Conservation (phyloP, 2,113 vertebrate species). For the Rhombomys opimus region DNA sequence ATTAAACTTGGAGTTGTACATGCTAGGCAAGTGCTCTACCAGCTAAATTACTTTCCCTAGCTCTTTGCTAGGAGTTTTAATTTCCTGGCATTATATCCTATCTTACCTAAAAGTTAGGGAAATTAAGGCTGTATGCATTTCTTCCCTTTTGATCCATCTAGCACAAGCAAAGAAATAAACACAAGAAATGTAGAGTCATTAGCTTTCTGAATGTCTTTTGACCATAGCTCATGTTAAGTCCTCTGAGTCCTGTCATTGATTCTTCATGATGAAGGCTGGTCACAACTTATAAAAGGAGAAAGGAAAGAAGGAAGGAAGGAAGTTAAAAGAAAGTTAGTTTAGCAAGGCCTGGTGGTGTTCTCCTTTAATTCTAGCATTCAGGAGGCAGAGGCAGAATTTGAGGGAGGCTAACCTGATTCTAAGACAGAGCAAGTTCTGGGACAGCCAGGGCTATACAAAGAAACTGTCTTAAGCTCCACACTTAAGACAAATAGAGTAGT, state of each 20-base stretch:
- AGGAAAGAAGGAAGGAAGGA: neutral
- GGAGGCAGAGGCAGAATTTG: neutral
- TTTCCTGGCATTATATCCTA: neutral
- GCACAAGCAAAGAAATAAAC: neutral
- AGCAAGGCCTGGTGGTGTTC: neutral
- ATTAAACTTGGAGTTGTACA: neutral
- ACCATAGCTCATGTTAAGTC: neutral
- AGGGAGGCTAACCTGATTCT: neutral
- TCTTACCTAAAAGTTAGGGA: neutral
- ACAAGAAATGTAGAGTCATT: neutral
- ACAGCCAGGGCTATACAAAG: neutral
- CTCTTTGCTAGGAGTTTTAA: neutral
- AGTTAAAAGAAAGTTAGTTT: neutral
- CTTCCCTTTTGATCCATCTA: neutral
- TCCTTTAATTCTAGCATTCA: neutral
- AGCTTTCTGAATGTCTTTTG: neutral
- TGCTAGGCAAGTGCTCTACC: neutral
- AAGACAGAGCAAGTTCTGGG: neutral
- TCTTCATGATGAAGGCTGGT: slow-evolving; percentile 2
- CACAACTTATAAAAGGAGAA: neutral
- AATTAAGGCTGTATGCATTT: neutral
- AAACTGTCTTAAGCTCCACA: neutral
- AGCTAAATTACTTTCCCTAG: too few species aligned
- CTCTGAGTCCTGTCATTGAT: neutral
- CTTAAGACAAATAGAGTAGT: neutral